A percentile compares a stretch with the other conserved stretches of the same genome.
Evolutionary conservation across 2,113 vertebrate species (phyloP).

Genomic region (Ptyas mucosa): DNA sequence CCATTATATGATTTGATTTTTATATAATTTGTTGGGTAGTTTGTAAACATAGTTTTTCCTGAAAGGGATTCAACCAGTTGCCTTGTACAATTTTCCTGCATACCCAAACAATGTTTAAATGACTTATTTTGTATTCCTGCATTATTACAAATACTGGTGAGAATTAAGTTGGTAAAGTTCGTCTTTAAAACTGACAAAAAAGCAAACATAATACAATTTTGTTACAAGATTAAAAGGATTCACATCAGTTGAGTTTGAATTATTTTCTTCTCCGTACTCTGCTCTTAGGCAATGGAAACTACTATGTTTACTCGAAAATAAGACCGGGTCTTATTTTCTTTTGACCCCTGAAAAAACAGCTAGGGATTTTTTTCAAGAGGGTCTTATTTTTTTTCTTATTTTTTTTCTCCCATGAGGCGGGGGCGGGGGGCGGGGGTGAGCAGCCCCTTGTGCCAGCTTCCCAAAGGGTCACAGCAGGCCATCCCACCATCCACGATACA

Average conservation of each 20-base stretch:
- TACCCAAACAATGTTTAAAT: neutral
- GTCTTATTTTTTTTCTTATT: too few relatives aligned
- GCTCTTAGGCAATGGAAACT: neutral
- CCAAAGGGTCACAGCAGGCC: too few relatives aligned
- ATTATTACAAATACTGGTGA: neutral
- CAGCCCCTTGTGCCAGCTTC: too few relatives aligned
- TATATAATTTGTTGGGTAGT: neutral
- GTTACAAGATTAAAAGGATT: constrained; percentile 6
- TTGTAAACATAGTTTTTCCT: neutral
- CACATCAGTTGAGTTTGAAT: neutral
- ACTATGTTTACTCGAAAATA: too few relatives aligned
- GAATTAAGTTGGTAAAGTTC: neutral
- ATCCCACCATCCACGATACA: too few relatives aligned
- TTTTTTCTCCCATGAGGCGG: too few relatives aligned
- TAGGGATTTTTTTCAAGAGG: too few relatives aligned
- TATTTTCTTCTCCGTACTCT: neutral
- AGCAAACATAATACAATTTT: neutral
- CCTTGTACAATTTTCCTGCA: rapidly evolving
- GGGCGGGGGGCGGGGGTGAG: too few relatives aligned
- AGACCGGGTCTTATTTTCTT: too few relatives aligned
- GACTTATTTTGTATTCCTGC: neutral
- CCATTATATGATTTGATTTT: neutral
- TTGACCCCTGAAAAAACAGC: too few relatives aligned
- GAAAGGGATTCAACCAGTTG: neutral
- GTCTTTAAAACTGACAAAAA: neutral